Base-by-base conservation (phyloP, 2,888 invertebrate species). In the Eledona agricola region DNA sequence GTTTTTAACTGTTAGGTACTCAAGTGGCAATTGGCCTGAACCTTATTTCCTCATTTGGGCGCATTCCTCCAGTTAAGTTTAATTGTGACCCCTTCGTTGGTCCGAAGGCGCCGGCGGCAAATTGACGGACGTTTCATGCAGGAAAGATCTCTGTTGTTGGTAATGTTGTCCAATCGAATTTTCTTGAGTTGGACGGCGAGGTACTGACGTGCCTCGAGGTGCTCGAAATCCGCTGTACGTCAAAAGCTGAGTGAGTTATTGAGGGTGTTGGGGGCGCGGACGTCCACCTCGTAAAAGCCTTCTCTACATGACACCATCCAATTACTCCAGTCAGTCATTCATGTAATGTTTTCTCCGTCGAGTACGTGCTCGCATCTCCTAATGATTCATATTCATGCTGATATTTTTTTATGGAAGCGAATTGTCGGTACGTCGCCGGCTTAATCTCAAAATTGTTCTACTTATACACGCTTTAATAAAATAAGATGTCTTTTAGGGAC, bases 381-480 rank as follows among this genome's bases (percentile, higher is more conserved):
- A 59, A 63, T 63, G 60, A 63, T 58, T 63, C 63, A 63, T 60
- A 55, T 53, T 52, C 32, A 58, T 63, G 59, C 59, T 63, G 57
- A 60, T 62, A 60, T 61, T 43, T 50, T n/a, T 53, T 54, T 49
- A 43, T 51, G 51, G 37, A 38, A 50, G 55, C 26, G 37, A 43
- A 61, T 58, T 64, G 64, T 64, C 59, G 62, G 62, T 61, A 57
- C 55, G 57, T 62, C 60, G 57, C 57, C 56, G 55, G 58, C 61
- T 66, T 66, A 65, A 65, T 63, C 54, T 63, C 59, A 60, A 64
- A 69, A 69, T 69, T 67, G 69, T 65, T 59, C 66, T 65, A 58
- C 65, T 67, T 67, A 66, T 32, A 26, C 59, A 64, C 67, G 69
- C 67, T 65, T 66, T 67, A 66, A 65, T 65, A 60, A 59, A 47